phyloP scores from a whole-genome alignment of 2,113 vertebrate genomes.

The Baryphthengus martii region DNA sequence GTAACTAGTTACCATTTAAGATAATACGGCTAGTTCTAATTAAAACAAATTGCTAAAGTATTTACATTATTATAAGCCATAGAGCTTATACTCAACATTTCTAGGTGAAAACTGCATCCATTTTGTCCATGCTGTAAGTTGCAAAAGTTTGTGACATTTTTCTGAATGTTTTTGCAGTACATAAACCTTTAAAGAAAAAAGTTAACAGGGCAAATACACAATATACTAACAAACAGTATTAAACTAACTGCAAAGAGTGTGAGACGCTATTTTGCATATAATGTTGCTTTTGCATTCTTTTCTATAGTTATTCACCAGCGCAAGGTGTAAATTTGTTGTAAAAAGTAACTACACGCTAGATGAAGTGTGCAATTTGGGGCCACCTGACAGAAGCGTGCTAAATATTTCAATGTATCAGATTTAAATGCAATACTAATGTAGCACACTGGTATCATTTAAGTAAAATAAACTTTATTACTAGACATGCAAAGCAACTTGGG shows the following conservation, averaged over 20 bases:
- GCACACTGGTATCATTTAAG: background rate
- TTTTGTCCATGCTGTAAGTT: slow-evolving; percentile 79
- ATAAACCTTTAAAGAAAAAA: slow-evolving; percentile 73
- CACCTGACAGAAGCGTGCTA: background rate
- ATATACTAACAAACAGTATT: slow-evolving; percentile 57
- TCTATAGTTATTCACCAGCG: slow-evolving; percentile 17
- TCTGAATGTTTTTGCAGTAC: slow-evolving; percentile 65
- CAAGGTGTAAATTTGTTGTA: background rate
- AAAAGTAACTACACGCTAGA: background rate
- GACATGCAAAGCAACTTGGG: slow-evolving; percentile 19
- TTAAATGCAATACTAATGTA: background rate
- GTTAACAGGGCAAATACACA: slow-evolving; percentile 67
- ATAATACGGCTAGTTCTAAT: slow-evolving; percentile 58
- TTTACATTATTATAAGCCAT: slow-evolving; percentile 68
- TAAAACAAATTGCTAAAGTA: slow-evolving; percentile 59
- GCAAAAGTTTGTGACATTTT: slow-evolving; percentile 71
- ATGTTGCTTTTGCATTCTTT: slow-evolving; percentile 31
- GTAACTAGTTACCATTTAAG: slow-evolving; percentile 58
- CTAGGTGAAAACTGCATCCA: slow-evolving; percentile 75
- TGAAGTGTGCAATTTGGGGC: background rate
- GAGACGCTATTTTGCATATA: background rate
- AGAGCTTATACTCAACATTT: slow-evolving; percentile 77
- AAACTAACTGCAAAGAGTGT: slow-evolving; percentile 8
- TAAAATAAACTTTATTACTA: background rate
- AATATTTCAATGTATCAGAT: background rate